Base-by-base conservation (phyloP, 2,113 vertebrate species). In the Dicrurus megarhynchus region DNA sequence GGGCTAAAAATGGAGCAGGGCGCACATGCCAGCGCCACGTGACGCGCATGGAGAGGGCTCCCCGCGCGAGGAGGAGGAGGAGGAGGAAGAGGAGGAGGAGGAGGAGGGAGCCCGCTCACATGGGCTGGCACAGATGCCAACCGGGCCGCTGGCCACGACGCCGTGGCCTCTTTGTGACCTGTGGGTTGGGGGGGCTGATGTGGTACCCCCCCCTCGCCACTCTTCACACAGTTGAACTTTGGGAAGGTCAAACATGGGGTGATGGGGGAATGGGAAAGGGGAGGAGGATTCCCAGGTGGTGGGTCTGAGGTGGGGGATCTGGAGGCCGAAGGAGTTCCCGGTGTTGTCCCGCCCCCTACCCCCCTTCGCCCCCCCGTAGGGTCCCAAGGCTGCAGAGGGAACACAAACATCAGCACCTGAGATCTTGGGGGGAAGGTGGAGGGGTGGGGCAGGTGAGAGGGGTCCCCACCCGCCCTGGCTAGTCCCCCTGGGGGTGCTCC, bases 1-100 rank as follows among this genome's bases (percentile, higher is more conserved):
- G 96, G 96, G 97, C 96, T 98, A 97, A 97, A 98, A 98, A 97
- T 98, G 98, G 98, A 98, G 97, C 97, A 97, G 96, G 84, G 91
- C 96, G 97, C 98, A 98, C 98, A 97, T 98, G 98, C 97, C 92
- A 93, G 22, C 83, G 93, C 94, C 98, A 98, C 97, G 98, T 98
- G 98, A 98, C 80, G 89, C 85, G 89, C 92, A 84, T 84, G 92
- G 84, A 76, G 46, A 76, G 95, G 97, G 91, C 73, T 97, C 93
- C 89, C 93, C 60, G 96, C 92, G 49, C 30, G 80, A 47, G 65
- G 30, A 79, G 69, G 67, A 89, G 60, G 47, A 77, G 19, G 71
- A 84, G 10, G 44, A 46, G 19, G 46, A 46, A 5, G 44, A 44
- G 6, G 53, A 42, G 32, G 22, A 52, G 7, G 60, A 33, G 50